Evolutionary conservation across 2,113 vertebrate genomes (phyloP).

Genomic region (Callospermophilus lateralis): DNA sequence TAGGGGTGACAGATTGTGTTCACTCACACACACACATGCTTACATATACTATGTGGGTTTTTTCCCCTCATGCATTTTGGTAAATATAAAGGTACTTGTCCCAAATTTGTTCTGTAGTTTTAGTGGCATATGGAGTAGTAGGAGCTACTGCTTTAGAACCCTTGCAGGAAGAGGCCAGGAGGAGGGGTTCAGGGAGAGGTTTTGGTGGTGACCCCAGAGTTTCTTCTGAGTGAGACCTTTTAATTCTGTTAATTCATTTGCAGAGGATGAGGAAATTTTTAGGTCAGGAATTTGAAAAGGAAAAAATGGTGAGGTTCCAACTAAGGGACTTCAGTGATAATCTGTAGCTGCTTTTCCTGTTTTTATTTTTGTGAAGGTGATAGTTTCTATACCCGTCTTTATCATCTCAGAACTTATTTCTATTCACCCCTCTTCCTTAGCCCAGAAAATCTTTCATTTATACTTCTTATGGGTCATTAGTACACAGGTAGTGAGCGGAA

Average conservation of each 20-base stretch:
- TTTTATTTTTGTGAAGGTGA: background rate
- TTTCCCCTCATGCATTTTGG: background rate
- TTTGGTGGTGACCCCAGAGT: background rate
- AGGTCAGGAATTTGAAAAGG: conserved; percentile 18
- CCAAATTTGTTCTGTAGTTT: background rate
- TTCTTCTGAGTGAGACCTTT: background rate
- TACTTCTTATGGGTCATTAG: background rate
- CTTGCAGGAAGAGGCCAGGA: background rate
- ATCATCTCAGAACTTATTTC: background rate
- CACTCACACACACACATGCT: fast-evolving
- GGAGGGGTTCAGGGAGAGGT: background rate
- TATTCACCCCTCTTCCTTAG: background rate
- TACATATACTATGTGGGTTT: background rate
- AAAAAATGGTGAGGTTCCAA: background rate
- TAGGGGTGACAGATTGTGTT: background rate
- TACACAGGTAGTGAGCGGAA: background rate
- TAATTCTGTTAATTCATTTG: background rate
- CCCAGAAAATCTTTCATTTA: background rate
- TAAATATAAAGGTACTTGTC: background rate
- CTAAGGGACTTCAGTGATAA: background rate
- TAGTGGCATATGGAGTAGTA: background rate
- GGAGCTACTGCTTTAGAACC: background rate
- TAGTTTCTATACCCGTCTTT: background rate
- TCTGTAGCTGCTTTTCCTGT: background rate
- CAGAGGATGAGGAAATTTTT: background rate